Percentiles rank a stretch among this genome's conserved stretches.
These are phyloP conservation scores for Malurus alboscapulatus DNA, from an alignment of 2,113 vertebrate species.

Conservation along the genomic window DNA sequence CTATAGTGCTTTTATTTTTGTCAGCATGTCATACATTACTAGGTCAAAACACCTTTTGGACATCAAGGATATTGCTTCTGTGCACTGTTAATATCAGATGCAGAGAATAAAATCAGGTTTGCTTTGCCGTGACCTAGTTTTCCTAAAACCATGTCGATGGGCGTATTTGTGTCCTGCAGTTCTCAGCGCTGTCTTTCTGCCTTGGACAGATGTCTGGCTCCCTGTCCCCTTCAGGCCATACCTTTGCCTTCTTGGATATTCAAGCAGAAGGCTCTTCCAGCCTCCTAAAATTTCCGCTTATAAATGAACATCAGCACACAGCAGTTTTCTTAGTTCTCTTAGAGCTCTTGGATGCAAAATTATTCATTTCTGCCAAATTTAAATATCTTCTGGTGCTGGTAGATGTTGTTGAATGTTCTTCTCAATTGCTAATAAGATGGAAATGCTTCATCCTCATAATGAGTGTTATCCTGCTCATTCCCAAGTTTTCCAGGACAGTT, in stretches of 20 bases:
- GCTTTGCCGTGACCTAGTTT: not conserved
- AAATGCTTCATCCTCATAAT: not conserved
- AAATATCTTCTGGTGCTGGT: constrained; percentile 30
- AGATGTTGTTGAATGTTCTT: constrained; percentile 23
- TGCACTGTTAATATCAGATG: not conserved
- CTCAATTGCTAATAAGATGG: constrained; percentile 19
- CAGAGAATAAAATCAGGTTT: constrained; percentile 8
- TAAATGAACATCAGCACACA: not conserved
- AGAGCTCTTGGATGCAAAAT: constrained; percentile 23
- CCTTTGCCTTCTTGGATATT: not conserved
- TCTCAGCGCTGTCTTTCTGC: not conserved
- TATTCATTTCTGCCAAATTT: constrained; percentile 29
- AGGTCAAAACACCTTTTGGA: constrained; percentile 10
- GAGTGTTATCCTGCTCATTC: not conserved
- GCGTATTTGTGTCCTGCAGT: not conserved
- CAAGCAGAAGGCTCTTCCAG: not conserved
- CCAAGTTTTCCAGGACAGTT: not conserved
- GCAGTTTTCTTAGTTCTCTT: constrained; percentile 9
- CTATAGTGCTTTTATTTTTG: not conserved
- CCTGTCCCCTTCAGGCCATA: not conserved
- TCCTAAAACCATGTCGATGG: not conserved
- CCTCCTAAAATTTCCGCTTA: not conserved
- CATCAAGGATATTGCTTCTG: not conserved
- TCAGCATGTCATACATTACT: not conserved
- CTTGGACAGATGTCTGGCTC: not conserved